A percentile compares a stretch with the other conserved stretches of the same genome.
Evolutionary conservation across 2,113 vertebrate species (phyloP).

Genomic region (Microcebus jonahi): DNA sequence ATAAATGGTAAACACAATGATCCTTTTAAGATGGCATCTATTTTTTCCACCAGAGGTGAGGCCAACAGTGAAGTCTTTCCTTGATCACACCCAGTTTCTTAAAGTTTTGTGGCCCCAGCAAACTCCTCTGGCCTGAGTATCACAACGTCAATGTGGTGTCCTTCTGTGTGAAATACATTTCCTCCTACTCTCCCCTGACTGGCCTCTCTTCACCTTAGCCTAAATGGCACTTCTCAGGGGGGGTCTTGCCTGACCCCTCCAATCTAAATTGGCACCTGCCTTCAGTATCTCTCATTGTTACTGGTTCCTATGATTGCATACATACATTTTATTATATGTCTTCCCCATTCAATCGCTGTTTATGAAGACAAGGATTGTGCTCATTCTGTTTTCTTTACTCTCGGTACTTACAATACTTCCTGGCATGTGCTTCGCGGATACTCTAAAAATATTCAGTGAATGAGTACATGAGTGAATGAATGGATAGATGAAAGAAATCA

Average conservation of each 20-base stretch:
- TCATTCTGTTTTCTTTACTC: background rate
- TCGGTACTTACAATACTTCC: background rate
- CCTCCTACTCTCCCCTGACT: background rate
- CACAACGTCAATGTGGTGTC: background rate
- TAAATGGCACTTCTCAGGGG: background rate
- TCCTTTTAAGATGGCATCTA: background rate
- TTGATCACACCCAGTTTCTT: background rate
- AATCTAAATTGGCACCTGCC: background rate
- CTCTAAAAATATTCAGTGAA: slow-evolving; percentile 18
- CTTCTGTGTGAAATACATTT: background rate
- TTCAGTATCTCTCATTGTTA: background rate
- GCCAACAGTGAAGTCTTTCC: background rate
- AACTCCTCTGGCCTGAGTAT: background rate
- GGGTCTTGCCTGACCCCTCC: background rate
- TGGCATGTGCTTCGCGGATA: background rate
- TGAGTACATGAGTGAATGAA: background rate
- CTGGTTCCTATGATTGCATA: background rate
- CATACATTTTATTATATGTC: background rate
- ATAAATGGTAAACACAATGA: background rate
- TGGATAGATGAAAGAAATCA: background rate
- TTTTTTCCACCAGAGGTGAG: background rate
- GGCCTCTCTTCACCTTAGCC: background rate
- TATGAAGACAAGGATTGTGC: background rate
- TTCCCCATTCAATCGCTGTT: background rate
- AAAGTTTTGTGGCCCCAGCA: background rate